Evolutionary conservation across 2,113 vertebrate genomes (phyloP), one percentile per base, ranked within the genome.

Genomic region (Bubo scandiacus): DNA sequence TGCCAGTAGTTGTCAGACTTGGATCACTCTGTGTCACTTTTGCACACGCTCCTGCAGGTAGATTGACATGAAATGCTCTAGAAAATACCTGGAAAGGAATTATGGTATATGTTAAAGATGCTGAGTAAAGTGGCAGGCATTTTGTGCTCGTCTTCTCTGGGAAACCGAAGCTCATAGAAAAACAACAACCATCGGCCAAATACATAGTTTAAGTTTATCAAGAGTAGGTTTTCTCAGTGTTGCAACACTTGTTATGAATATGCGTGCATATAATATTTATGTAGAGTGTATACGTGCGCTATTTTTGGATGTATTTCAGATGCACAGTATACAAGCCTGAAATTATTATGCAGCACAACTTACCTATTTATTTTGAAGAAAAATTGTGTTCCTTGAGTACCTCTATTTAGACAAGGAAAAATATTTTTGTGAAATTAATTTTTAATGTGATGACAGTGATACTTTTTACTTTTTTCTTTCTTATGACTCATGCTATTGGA

Each of bases 41-140:
- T 94, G 97, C 98, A 98, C 97, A 97, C 52, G 96, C 95, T 98
- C 95, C 97, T 98, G 97, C 97, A 97, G 98, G 97, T 97, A 98
- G 98, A 97, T 96, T 98, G 97, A 96, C 97, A 94, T 95, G 96
- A 98, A 98, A 96, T 94, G 92, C 96, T 98, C 92, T 86, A 97
- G 98, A 98, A 98, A 97, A 98, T 98, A 98, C 96, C 94, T 91
- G 88, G 95, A 86, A 97, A 97, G 96, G 96, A 94, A 98, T 97
- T 96, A 95, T 52, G 86, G 95, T 97, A 47, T 97, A 92, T 95
- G 95, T 97, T 98, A 97, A 97, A 96, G 95, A 89, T 92, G 93
- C 94, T 74, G 88, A 96, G 85, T 96, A 79, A 96, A 91, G 96
- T 94, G 94, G 97, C 95, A 97, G 97, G 96, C 94, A 97, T 98